Conservation (phyloP, 2,888 invertebrate genomes). For the Sylvicola cinctus region DNA sequence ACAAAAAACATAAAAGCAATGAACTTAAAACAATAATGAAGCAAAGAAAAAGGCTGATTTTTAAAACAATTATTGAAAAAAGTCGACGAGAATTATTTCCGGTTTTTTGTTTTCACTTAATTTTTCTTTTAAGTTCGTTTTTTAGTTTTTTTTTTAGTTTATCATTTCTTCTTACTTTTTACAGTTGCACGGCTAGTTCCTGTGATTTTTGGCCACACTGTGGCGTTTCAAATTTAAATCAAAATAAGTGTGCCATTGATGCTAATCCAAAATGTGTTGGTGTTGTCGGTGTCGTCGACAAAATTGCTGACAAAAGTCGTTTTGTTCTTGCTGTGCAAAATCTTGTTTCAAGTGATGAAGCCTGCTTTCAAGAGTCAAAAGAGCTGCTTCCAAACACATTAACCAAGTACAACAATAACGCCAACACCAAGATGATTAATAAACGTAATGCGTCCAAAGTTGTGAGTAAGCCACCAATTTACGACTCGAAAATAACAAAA, state of each 20-base stretch:
- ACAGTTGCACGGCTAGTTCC: constrained; percentile 29
- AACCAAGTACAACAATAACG: not conserved
- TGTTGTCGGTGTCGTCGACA: not conserved
- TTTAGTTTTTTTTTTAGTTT: constrained; percentile 3
- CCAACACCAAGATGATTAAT: not conserved
- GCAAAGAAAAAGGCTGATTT: not conserved
- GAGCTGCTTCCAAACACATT: no score
- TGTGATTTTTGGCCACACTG: constrained; percentile 44
- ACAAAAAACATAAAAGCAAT: constrained; percentile 4
- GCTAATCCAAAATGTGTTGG: not conserved
- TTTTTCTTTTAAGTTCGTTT: constrained; percentile 1
- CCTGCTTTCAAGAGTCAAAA: not conserved
- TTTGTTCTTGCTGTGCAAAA: not conserved
- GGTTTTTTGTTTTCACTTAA: constrained; percentile 1
- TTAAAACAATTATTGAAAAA: not conserved
- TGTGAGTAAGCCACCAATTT: constrained; percentile 10
- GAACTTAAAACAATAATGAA: constrained; percentile 4
- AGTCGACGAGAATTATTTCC: not conserved
- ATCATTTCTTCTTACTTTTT: constrained; percentile 8
- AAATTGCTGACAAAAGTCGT: constrained; percentile 1
- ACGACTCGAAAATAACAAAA: constrained; percentile 4
- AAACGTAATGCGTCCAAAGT: constrained; percentile 2
- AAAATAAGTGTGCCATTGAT: constrained; percentile 1
- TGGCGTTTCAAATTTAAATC: constrained; percentile 9
- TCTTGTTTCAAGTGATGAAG: not conserved